phyloP scores from a whole-genome alignment of 2,797 vertebrate species.

The Lindbergichthys nudifrons region DNA sequence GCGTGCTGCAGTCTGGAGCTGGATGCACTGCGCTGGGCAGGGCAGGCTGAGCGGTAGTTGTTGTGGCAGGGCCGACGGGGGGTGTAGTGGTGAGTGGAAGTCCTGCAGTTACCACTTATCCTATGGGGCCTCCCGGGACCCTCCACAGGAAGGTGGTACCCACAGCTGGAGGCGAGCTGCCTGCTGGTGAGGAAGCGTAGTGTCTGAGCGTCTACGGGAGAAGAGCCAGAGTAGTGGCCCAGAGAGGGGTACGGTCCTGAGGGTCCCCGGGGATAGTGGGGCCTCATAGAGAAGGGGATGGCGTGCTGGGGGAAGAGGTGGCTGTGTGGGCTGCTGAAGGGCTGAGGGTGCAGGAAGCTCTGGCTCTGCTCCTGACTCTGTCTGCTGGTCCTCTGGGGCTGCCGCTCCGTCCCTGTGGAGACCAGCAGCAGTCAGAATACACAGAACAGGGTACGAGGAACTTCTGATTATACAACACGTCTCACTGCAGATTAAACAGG shows the following conservation, averaged over 20 bases:
- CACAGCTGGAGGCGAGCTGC: slow-evolving; percentile 74
- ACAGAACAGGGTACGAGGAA: neutral
- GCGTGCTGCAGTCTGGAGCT: slow-evolving; percentile 79
- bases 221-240: slow-evolving; percentile 86
- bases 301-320: slow-evolving; percentile 86
- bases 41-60: slow-evolving; percentile 80
- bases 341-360: slow-evolving; percentile 88
- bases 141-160: slow-evolving; percentile 79
- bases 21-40: slow-evolving; percentile 73
- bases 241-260: slow-evolving; percentile 81
- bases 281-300: slow-evolving; percentile 84
- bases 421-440: slow-evolving; percentile 44
- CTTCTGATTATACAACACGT: neutral
- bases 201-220: slow-evolving; percentile 83
- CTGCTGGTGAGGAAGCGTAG: slow-evolving; percentile 86
- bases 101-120: slow-evolving; percentile 73
- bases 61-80: slow-evolving; percentile 83
- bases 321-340: slow-evolving; percentile 85
- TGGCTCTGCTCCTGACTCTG: slow-evolving; percentile 87
- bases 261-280: slow-evolving; percentile 84
- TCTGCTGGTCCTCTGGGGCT: slow-evolving; percentile 79
- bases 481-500: neutral
- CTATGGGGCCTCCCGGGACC: slow-evolving; percentile 79
- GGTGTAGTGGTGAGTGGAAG: slow-evolving; percentile 74
- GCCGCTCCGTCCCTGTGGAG: slow-evolving; percentile 87